These are phyloP conservation scores for Coptodon rendalli DNA, from an alignment of 2,113 vertebrate genomes.

Conservation along the genomic window DNA sequence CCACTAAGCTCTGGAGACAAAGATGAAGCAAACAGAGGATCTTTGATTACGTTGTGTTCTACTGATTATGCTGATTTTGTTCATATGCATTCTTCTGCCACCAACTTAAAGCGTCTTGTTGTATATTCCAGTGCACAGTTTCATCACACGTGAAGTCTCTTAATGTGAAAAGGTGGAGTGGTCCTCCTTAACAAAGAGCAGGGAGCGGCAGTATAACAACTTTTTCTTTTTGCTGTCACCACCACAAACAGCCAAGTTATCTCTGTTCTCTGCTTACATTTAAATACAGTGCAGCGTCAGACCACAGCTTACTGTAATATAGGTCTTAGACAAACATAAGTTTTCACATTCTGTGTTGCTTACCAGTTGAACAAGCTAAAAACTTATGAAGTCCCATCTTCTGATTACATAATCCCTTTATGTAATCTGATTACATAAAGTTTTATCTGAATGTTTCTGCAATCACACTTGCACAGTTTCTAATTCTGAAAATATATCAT, in stretches of 20 bases:
- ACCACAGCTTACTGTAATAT: background rate
- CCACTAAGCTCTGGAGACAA: background rate
- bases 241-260: background rate
- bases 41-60: background rate
- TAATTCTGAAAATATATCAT: background rate
- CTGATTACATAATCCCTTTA: background rate
- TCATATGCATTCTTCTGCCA: background rate
- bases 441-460: background rate
- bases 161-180: background rate
- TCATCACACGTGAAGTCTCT: background rate
- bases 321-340: background rate
- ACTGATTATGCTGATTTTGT: background rate
- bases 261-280: background rate
- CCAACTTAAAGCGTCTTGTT: background rate
- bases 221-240: background rate
- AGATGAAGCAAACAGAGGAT: background rate
- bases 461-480: background rate
- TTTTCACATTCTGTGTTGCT: background rate
- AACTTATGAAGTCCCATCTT: background rate
- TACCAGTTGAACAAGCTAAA: background rate
- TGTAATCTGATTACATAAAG: background rate
- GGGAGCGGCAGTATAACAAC: background rate
- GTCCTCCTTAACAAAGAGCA: background rate
- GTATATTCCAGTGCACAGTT: background rate
- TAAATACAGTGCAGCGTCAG: background rate